phyloP scores from a whole-genome alignment of 1,140 invertebrate species.

The Zaprionus davidi region DNA sequence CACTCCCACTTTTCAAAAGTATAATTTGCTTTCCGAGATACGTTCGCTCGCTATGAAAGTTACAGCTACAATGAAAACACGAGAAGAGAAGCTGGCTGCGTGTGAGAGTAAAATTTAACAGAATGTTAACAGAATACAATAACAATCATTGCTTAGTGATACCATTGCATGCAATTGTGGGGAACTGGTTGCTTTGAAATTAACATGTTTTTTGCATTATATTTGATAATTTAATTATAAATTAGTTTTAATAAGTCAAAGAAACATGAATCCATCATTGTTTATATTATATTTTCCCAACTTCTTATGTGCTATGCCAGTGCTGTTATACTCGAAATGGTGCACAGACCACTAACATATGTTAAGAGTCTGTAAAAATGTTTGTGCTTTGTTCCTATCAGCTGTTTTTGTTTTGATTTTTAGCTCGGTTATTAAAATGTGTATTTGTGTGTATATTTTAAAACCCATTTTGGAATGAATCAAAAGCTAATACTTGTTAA shows the following conservation, averaged over 20 bases:
- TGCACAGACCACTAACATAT: too few species aligned
- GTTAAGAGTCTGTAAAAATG: too few species aligned
- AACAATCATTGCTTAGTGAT: too few species aligned
- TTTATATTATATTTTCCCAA: background rate
- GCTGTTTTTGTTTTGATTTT: slow-evolving; percentile 41
- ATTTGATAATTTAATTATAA: background rate
- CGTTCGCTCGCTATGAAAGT: slow-evolving; percentile 32
- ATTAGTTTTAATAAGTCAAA: background rate
- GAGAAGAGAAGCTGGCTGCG: background rate
- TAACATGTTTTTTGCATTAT: background rate
- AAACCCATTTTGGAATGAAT: background rate
- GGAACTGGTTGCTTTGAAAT: background rate
- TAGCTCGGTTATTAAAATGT: background rate
- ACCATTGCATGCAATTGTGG: background rate
- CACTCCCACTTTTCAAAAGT: slow-evolving; percentile 34
- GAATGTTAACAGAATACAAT: slow-evolving; percentile 13
- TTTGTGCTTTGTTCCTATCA: slow-evolving; percentile 11
- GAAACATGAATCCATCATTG: background rate
- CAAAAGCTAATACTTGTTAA: background rate
- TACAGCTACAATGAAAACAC: slow-evolving; percentile 32
- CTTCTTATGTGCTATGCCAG: background rate
- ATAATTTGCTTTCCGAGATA: slow-evolving; percentile 15
- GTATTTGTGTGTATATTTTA: background rate
- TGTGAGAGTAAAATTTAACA: slow-evolving; percentile 19
- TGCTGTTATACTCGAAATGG: slow-evolving; percentile 35